phyloP scores from a whole-genome alignment of 2,113 vertebrate genomes.

The Lepisosteus osseus region DNA sequence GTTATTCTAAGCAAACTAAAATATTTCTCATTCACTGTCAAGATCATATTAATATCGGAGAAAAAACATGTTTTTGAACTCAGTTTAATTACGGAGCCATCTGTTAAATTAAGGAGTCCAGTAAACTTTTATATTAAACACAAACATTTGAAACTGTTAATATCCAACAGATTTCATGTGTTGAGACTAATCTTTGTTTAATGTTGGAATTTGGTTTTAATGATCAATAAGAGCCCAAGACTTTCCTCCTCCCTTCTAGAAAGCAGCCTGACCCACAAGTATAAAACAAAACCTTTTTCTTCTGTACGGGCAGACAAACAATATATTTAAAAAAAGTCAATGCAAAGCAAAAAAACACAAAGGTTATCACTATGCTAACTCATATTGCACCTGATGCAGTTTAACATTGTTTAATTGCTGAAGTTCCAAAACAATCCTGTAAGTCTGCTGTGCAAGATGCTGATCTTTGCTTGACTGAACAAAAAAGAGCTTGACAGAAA shows the following conservation, averaged over 20 bases:
- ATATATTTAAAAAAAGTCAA: conserved; percentile 8
- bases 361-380: conserved; percentile 33
- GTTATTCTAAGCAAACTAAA: too few relatives aligned
- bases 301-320: conserved; percentile 44
- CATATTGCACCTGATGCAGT: conserved; percentile 18
- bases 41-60: too few relatives aligned
- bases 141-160: conserved; percentile 26
- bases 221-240: conserved; percentile 44
- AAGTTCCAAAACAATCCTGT: too few relatives aligned
- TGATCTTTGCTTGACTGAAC: conserved; percentile 32
- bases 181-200: conserved; percentile 22
- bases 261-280: conserved; percentile 40
- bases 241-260: conserved; percentile 42
- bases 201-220: conserved; percentile 38
- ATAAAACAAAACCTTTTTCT: conserved; percentile 53
- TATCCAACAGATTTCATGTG: neutral
- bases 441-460: conserved; percentile 15
- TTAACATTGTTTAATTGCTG: conserved; percentile 29
- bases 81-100: too few relatives aligned
- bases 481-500: conserved; percentile 29
- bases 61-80: too few relatives aligned
- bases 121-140: conserved; percentile 34
- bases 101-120: conserved; percentile 21
- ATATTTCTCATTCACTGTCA: too few relatives aligned
- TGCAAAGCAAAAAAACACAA: neutral